Percentiles rank a stretch among this genome's conserved stretches.
phyloP scores from a whole-genome alignment of 2,113 vertebrate genomes.

The Serilophus lunatus region DNA sequence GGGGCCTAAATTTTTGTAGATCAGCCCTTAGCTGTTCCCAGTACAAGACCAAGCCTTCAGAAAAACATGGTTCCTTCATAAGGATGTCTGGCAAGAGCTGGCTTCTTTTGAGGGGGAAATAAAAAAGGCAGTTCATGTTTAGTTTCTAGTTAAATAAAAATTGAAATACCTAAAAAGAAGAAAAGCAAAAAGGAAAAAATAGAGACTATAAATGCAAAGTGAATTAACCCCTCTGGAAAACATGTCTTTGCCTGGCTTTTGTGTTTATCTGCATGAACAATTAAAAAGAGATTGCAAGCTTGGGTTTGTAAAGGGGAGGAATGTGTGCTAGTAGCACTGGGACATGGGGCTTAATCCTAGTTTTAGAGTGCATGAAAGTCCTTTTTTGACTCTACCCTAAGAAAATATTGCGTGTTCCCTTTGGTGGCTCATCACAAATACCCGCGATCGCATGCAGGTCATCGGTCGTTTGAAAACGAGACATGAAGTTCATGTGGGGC shows the following conservation, averaged over 20 bases:
- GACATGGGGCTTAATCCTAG: not conserved
- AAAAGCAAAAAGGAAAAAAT: not conserved
- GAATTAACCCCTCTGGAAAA: not conserved
- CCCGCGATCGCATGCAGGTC: not conserved
- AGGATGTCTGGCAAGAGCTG: not conserved
- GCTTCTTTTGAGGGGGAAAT: not conserved
- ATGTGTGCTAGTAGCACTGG: not conserved
- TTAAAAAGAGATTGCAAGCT: not conserved
- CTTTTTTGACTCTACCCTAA: not conserved
- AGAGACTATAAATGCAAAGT: not conserved
- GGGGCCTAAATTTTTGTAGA: not conserved
- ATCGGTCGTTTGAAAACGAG: not conserved
- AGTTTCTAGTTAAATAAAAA: not conserved
- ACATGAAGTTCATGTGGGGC: not conserved
- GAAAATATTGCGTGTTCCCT: accelerated
- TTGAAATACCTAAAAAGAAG: not conserved
- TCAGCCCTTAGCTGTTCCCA: not conserved
- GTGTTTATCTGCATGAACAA: not conserved
- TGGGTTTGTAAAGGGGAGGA: not conserved
- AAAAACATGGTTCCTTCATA: not conserved
- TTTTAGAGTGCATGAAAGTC: not conserved
- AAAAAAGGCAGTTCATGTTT: not conserved
- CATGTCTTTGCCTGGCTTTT: not conserved
- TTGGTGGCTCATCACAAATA: not conserved
- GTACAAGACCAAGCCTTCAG: not conserved